phyloP scores from a whole-genome alignment of 2,888 invertebrate species.

The Leucophenga maculata region DNA sequence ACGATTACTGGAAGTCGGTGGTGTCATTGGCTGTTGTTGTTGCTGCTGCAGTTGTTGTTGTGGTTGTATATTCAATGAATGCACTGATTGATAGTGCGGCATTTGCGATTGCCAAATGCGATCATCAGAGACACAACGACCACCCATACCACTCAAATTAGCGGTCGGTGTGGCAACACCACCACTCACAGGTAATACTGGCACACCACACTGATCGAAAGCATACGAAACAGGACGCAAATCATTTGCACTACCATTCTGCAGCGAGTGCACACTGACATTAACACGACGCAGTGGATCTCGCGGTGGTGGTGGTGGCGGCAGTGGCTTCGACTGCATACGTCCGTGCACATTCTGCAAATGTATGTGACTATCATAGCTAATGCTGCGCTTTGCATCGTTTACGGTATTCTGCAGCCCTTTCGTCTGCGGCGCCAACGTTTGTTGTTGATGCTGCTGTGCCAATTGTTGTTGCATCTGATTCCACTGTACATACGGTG shows the following conservation, averaged over 20 bases:
- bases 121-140: constrained; percentile 72
- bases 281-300: constrained; percentile 78
- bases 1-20: constrained; percentile 46
- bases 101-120: constrained; percentile 68
- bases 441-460: constrained; percentile 54
- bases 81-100: constrained; percentile 68
- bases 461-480: constrained; percentile 44
- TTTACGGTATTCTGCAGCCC: constrained; percentile 64
- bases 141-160: constrained; percentile 42
- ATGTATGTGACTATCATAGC: constrained; percentile 71
- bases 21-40: constrained; percentile 46
- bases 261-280: constrained; percentile 57
- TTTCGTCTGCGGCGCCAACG: constrained; percentile 41
- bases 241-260: constrained; percentile 60
- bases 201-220: constrained; percentile 70
- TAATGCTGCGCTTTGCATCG: constrained; percentile 69
- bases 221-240: constrained; percentile 75
- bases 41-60: constrained; percentile 46
- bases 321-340: constrained; percentile 72
- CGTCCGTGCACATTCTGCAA: constrained; percentile 61
- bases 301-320: constrained; percentile 86
- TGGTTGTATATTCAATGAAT: constrained; percentile 58
- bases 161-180: neutral
- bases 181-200: constrained; percentile 38
- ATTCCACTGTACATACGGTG: constrained; percentile 64